phyloP scores from a whole-genome alignment of 2,797 vertebrate genomes.

The Poecilia gillii region DNA sequence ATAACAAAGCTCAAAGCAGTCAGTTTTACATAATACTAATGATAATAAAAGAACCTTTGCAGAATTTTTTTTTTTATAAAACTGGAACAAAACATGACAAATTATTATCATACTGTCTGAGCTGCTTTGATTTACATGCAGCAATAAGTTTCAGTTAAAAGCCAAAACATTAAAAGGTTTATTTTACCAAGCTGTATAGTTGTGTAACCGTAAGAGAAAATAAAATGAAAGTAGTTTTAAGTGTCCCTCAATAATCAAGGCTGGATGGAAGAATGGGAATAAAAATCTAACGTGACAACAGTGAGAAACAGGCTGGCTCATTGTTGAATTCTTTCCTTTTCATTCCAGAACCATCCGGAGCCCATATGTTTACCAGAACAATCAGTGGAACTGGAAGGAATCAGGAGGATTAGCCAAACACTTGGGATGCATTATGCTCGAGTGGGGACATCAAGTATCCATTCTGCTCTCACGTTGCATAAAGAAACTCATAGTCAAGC shows the following conservation, averaged over 20 bases:
- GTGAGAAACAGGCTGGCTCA: constrained; percentile 10
- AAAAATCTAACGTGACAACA: neutral
- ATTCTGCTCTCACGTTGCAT: neutral
- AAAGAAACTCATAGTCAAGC: constrained; percentile 16
- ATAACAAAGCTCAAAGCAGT: too few relatives aligned
- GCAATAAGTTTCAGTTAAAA: neutral
- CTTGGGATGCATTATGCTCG: constrained; percentile 42
- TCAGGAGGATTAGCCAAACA: constrained; percentile 29
- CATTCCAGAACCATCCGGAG: neutral
- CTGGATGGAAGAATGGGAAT: neutral
- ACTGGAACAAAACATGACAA: neutral
- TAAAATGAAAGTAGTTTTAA: neutral
- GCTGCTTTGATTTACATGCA: neutral
- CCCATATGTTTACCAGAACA: constrained; percentile 31
- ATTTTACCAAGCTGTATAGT: neutral
- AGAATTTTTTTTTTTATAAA: neutral
- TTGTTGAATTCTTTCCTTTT: neutral
- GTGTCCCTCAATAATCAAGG: neutral
- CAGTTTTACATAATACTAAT: too few relatives aligned
- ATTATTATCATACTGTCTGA: neutral
- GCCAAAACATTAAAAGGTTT: neutral
- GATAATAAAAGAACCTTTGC: neutral
- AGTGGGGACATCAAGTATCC: constrained; percentile 10
- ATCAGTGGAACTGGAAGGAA: constrained; percentile 17
- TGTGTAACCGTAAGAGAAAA: neutral